Conservation (phyloP, 2,113 vertebrate species). For the Xenopus borealis region DNA sequence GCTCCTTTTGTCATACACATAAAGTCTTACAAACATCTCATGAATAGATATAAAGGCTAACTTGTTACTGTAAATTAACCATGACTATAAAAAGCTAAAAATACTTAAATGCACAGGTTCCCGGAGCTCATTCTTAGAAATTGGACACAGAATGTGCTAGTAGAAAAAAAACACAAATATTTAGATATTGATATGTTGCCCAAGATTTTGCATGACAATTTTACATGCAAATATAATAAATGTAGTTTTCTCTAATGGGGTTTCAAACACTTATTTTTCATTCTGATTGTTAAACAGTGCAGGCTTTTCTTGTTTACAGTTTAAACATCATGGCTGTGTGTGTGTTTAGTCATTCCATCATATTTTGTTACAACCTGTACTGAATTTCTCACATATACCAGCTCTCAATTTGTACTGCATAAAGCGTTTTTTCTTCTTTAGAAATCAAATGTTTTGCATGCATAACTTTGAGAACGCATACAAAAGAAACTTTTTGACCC, state of each 20-base stretch:
- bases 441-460: conserved; percentile 46
- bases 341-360: not conserved
- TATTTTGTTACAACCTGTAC: not conserved
- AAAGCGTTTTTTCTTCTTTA: conserved; percentile 4
- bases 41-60: too few relatives aligned
- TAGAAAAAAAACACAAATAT: not conserved
- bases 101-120: not conserved
- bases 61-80: not conserved
- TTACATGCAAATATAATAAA: not conserved
- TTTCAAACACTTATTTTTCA: conserved; percentile 3
- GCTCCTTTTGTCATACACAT: too few relatives aligned
- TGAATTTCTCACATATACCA: conserved; percentile 14
- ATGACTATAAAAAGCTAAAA: not conserved
- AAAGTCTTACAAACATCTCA: too few relatives aligned
- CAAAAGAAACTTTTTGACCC: conserved; percentile 51
- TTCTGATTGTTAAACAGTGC: not conserved
- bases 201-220: not conserved
- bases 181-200: conserved; percentile 1
- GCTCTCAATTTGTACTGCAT: not conserved
- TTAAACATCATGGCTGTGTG: not conserved
- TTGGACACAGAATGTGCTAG: not conserved
- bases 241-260: not conserved
- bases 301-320: conserved; percentile 1
- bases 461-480: conserved; percentile 45
- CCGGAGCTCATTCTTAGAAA: too few relatives aligned